Conservation (phyloP, 2,888 invertebrate genomes). For the Drosophila bunnanda region DNA sequence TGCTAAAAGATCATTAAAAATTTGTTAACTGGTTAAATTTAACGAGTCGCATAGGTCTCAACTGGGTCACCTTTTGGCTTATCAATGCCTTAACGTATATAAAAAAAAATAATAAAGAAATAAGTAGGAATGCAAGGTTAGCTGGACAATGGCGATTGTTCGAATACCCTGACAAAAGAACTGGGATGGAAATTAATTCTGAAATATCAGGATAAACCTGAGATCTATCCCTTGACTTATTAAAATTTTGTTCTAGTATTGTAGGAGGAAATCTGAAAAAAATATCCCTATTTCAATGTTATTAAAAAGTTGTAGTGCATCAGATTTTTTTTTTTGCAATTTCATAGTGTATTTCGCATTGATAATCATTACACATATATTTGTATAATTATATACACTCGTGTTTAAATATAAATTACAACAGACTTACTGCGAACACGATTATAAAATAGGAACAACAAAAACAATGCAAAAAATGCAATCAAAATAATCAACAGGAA, state of each 20-base stretch:
- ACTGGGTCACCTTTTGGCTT: constrained; percentile 74
- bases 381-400: constrained; percentile 20
- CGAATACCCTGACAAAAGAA: constrained; percentile 23
- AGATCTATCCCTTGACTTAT: no score
- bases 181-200: background rate
- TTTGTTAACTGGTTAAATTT: constrained; percentile 27
- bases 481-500: constrained; percentile 30
- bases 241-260: background rate
- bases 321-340: background rate
- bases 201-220: background rate
- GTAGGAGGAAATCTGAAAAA: no score
- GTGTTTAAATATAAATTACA: constrained; percentile 43
- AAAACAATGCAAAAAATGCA: constrained; percentile 3
- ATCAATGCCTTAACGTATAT: constrained; percentile 52
- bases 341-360: constrained; percentile 13
- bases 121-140: constrained; percentile 28
- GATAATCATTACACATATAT: constrained; percentile 19
- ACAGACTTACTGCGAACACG: constrained; percentile 28
- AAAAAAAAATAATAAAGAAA: constrained; percentile 23
- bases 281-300: background rate
- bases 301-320: background rate
- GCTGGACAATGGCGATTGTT: constrained; percentile 9
- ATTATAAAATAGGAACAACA: constrained; percentile 27
- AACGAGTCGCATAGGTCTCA: constrained; percentile 48
- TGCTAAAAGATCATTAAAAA: constrained; percentile 6